Conservation (phyloP, 2,888 invertebrate species). For the Diadromus collaris region DNA sequence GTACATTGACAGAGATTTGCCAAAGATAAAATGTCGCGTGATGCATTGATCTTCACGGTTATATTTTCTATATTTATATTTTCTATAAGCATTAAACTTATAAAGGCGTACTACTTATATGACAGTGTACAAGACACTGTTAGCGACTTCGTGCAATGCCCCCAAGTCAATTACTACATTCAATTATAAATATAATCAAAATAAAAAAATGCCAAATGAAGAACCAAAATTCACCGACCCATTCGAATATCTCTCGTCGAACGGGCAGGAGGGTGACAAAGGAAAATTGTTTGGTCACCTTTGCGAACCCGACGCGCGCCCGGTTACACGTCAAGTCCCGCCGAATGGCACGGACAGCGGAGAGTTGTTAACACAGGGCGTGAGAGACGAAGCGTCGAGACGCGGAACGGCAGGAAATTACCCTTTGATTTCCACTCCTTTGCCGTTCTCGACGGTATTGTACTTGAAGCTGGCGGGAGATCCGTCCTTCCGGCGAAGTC, state of each 20-base stretch:
- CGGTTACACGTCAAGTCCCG: not conserved
- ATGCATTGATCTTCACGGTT: too few relatives aligned
- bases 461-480: conserved; percentile 34
- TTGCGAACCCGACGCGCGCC: not conserved
- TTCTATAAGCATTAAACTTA: too few relatives aligned
- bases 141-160: too few relatives aligned
- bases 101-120: too few relatives aligned
- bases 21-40: too few relatives aligned
- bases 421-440: conserved; percentile 60
- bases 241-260: not conserved
- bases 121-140: too few relatives aligned
- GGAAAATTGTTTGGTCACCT: not conserved
- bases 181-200: too few relatives aligned
- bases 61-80: too few relatives aligned
- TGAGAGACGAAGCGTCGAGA: conserved; percentile 61
- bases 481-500: conserved; percentile 19
- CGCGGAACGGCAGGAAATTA: conserved; percentile 71
- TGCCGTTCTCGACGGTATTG: conserved; percentile 49
- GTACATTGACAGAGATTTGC: too few relatives aligned
- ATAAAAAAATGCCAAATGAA: too few relatives aligned
- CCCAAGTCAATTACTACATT: too few relatives aligned
- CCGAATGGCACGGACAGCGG: conserved; percentile 33
- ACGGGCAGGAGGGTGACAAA: not conserved
- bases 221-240: too few relatives aligned
- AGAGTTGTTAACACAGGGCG: conserved; percentile 46